Evolutionary conservation across 2,113 vertebrate genomes (phyloP).

Genomic region (Percopsis transmontana): DNA sequence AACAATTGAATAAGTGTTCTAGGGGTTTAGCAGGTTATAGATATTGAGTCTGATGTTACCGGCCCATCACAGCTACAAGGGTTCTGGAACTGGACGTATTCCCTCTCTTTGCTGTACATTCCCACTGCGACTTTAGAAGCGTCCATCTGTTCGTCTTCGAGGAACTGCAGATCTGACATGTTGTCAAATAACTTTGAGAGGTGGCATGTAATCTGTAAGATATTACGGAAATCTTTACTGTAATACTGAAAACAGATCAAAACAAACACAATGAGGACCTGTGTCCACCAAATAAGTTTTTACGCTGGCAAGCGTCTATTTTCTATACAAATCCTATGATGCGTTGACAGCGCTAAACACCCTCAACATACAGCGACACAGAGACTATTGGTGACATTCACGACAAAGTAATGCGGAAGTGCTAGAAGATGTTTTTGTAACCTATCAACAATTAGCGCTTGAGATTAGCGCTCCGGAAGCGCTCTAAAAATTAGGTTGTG

Average conservation of each 20-base stretch:
- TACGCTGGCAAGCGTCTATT: too few species aligned
- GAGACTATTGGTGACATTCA: too few species aligned
- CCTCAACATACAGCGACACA: too few species aligned
- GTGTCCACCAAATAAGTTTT: too few species aligned
- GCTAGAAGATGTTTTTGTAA: too few species aligned
- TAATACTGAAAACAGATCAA: slow-evolving; percentile 1
- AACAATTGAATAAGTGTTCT: too few species aligned
- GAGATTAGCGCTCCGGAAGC: too few species aligned
- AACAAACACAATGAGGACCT: background rate
- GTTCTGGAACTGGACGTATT: slow-evolving; percentile 74
- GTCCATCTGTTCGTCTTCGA: slow-evolving; percentile 46
- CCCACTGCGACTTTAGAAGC: slow-evolving; percentile 66
- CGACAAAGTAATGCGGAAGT: too few species aligned
- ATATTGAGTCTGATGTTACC: slow-evolving; percentile 49
- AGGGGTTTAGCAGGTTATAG: background rate
- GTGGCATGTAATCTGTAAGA: slow-evolving; percentile 76
- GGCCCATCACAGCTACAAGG: slow-evolving; percentile 74
- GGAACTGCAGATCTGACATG: slow-evolving; percentile 78
- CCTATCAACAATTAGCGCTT: too few species aligned
- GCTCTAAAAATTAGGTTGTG: too few species aligned
- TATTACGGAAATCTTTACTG: background rate
- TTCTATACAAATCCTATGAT: too few species aligned
- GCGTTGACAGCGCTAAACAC: too few species aligned
- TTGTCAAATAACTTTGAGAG: slow-evolving; percentile 83
- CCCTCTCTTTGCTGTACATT: slow-evolving; percentile 83